Evolutionary conservation across 2,113 vertebrate species (phyloP), one percentile per base, ranked within the genome.

Genomic region (Theristicus caerulescens): DNA sequence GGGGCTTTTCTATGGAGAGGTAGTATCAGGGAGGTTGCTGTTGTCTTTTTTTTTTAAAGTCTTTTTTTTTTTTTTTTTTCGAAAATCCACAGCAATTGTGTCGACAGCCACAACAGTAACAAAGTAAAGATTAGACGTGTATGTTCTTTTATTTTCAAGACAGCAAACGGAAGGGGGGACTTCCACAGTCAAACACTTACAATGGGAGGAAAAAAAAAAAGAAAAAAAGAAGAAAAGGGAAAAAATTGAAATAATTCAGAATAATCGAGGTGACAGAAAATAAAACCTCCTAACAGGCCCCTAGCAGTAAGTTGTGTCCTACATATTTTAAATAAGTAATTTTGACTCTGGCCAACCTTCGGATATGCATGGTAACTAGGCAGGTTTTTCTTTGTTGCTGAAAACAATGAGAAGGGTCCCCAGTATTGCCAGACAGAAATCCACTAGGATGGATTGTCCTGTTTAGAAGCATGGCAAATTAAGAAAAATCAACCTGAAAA

Each of bases 331-430:
- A 89, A 46, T 32, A 73, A 87, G 51, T 40, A 34, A 87, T 97
- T 89, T 89, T 76, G 34, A 57, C 77, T 95, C 86, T 82, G 78
- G 94, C 86, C 80, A 93, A 70, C 90, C 90, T 82, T 94, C 42
- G 27, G 86, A 79, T 84, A 69, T 77, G 82, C 69, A 46, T 11
- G 38, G 47, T 86, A 80, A 94, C 59, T 59, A 94, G 94, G 86
- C 73, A 87, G 89, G 72, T 96, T 96, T 97, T 87, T 77, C 95
- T 97, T 97, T 95, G 90, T 96, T 96, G 89, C n/a, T 91, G 94
- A 87, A 97, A 96, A 94, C 95, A 96, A 79, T 69, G 88, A 95
- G 70, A 81, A 87, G 66, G 58, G 74, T 90, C 52, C 65, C 64
- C 70, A 69, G 58, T 38, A 94, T 16, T 65, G 66, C 92, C 54